These are phyloP conservation scores for Netelia virgata DNA, from an alignment of 2,888 invertebrate species.

Conservation along the genomic window DNA sequence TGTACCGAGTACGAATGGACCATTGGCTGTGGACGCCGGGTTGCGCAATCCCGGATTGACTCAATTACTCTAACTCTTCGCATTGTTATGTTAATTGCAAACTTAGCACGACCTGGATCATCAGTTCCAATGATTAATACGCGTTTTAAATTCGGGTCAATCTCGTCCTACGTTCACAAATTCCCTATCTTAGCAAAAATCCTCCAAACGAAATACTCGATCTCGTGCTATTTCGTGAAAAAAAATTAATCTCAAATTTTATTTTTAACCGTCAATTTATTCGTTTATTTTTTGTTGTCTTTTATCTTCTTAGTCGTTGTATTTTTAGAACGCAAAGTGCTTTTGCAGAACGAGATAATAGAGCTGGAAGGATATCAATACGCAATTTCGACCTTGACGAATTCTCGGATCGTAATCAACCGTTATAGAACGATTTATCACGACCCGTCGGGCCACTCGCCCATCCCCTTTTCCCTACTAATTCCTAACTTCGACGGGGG, in stretches of 20 bases:
- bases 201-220: background rate
- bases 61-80: slow-evolving; percentile 77
- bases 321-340: too few species aligned
- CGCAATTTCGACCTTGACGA: too few species aligned
- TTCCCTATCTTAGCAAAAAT: background rate
- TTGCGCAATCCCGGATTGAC: slow-evolving; percentile 75
- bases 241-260: background rate
- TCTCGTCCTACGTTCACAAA: slow-evolving; percentile 38
- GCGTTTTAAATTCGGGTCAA: slow-evolving; percentile 62
- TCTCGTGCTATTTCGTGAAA: background rate
- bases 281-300: background rate
- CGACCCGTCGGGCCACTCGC: too few species aligned
- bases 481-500: too few species aligned
- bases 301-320: background rate
- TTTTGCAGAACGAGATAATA: too few species aligned
- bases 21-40: slow-evolving; percentile 23
- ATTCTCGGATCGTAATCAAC: too few species aligned
- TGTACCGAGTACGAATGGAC: background rate
- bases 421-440: too few species aligned
- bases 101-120: slow-evolving; percentile 69
- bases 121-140: slow-evolving; percentile 70
- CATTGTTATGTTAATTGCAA: slow-evolving; percentile 79
- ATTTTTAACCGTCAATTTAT: too few species aligned
- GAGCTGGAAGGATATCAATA: too few species aligned
- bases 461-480: too few species aligned